Evolutionary conservation across 1,140 invertebrate genomes (phyloP).

Genomic region (Aphis gossypii): DNA sequence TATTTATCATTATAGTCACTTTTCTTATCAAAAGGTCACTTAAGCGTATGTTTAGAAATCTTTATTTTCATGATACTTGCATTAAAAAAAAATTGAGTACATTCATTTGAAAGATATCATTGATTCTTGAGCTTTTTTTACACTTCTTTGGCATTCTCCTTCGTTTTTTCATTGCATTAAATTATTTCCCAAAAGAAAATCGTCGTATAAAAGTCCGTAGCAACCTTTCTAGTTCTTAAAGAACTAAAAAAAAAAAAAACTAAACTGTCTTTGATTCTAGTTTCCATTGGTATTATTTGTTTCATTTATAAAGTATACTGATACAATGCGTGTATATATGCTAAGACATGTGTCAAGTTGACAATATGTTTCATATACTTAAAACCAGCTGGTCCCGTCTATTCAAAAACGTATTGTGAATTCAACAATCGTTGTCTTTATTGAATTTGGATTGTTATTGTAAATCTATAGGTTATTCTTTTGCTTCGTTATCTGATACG

Average conservation of each 20-base stretch:
- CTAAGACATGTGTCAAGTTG: slow-evolving; percentile 16
- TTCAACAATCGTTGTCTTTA: slow-evolving; percentile 27
- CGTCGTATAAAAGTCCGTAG: background rate
- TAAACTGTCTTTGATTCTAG: background rate
- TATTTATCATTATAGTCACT: background rate
- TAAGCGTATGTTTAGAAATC: background rate
- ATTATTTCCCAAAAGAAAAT: background rate
- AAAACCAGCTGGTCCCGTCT: background rate
- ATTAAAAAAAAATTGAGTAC: background rate
- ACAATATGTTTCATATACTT: slow-evolving; percentile 29
- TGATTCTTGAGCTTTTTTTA: background rate
- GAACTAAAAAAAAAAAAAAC: too few relatives aligned
- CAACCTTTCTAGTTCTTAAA: background rate
- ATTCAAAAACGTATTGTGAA: slow-evolving; percentile 3
- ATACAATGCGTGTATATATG: background rate
- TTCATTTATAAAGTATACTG: background rate
- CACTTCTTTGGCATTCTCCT: background rate
- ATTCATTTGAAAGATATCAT: background rate
- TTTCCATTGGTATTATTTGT: background rate
- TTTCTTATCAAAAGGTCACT: background rate
- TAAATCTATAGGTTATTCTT: background rate
- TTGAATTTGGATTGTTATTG: background rate
- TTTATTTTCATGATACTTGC: background rate
- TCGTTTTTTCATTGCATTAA: background rate
- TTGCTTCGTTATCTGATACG: background rate